phyloP scores from a whole-genome alignment of 1,140 invertebrate genomes.

The Temnothorax curvispinosus region DNA sequence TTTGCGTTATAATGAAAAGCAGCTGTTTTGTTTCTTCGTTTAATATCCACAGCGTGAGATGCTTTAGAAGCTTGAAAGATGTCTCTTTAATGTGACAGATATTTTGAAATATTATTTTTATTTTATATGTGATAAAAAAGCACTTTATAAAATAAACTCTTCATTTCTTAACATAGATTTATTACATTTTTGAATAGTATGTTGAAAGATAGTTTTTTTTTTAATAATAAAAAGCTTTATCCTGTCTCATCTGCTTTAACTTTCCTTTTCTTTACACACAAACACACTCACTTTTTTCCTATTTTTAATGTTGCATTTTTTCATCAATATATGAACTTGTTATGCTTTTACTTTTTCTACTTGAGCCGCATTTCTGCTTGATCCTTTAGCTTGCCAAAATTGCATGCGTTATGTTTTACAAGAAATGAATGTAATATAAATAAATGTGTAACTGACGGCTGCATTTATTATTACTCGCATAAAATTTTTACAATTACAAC shows the following conservation, averaged over 20 bases:
- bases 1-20: slow-evolving; percentile 65
- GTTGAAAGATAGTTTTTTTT: slow-evolving; percentile 64
- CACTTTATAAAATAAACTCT: slow-evolving; percentile 62
- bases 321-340: slow-evolving; percentile 26
- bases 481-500: neutral
- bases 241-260: slow-evolving; percentile 65
- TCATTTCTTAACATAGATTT: slow-evolving; percentile 62
- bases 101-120: slow-evolving; percentile 61
- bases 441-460: neutral
- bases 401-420: slow-evolving; percentile 7
- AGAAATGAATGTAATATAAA: slow-evolving; percentile 40
- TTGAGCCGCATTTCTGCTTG: slow-evolving; percentile 5
- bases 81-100: slow-evolving; percentile 53
- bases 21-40: slow-evolving; percentile 70
- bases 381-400: slow-evolving; percentile 24
- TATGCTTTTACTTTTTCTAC: neutral
- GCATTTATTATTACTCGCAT: slow-evolving; percentile 28
- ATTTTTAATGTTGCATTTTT: slow-evolving; percentile 24
- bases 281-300: slow-evolving; percentile 54
- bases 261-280: slow-evolving; percentile 69
- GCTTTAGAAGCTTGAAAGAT: slow-evolving; percentile 29
- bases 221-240: slow-evolving; percentile 76
- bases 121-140: slow-evolving; percentile 58
- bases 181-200: slow-evolving; percentile 62
- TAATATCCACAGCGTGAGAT: slow-evolving; percentile 13